Evolutionary conservation across 2,113 vertebrate genomes (phyloP), one percentile per base, ranked within the genome.

Genomic region (Fulmarus glacialis): DNA sequence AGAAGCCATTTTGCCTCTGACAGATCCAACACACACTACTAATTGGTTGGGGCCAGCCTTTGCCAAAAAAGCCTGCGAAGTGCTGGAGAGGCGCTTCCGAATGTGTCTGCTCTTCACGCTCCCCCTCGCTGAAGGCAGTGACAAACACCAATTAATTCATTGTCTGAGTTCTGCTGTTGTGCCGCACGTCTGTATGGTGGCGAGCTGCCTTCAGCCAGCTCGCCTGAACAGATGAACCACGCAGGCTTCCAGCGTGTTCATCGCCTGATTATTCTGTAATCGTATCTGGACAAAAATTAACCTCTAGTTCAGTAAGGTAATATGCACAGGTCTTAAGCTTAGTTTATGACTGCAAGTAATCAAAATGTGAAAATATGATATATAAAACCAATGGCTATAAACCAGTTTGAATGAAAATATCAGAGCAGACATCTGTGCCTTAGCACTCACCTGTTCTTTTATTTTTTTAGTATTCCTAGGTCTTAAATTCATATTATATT

Each of bases 1-100:
- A 91, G 93, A 97, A 95, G 56, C 83, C 93, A 86, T 96, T 97
- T 97, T 86, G 50, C 82, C 94, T 85, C 91, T 97, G 56, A 78
- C 70, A 84, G 96, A 79, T 84, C 81, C 89, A 85, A 19, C 73
- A 38, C 27, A 1, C 22, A 0, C 53, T 89, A 52, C 48, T 89
- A 83, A 95, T 92, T 94, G 90, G 84, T 38, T 93, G 67, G 29
- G 93, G 43, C 38, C 74, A 93, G 81, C 23, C 60, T 91, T 88
- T 95, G 90, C 95, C 95, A 83, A 89, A 92, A 89, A 36, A 73
- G 12, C 78, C 43, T 26, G 38, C 2, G 0, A 79, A 78, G 36
- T 64, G 75, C 92, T 95, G 91, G 88, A 95, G 91, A 84, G 78
- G 70, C 3, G 4, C 75, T 73, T 29, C 68, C 1, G 5, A 78